phyloP scores from a whole-genome alignment of 2,113 vertebrate genomes.

The Rhagologus leucostigma region DNA sequence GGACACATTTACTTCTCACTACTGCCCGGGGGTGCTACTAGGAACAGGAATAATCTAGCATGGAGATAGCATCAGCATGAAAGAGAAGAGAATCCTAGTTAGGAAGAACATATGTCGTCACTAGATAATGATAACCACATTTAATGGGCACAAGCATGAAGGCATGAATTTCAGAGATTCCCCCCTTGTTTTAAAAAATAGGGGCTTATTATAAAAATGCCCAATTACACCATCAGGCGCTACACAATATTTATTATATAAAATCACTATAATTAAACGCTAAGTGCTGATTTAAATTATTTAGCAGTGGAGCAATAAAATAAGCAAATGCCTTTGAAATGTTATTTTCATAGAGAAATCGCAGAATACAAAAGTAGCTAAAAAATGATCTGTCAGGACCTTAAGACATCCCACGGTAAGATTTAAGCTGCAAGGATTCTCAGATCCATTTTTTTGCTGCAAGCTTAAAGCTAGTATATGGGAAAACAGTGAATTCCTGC shows the following conservation, averaged over 20 bases:
- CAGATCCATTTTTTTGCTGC: not conserved
- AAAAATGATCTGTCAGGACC: not conserved
- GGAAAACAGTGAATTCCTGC: not conserved
- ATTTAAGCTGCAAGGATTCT: not conserved
- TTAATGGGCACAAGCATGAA: conserved; percentile 3
- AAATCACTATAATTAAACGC: conserved; percentile 22
- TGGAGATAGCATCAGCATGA: not conserved
- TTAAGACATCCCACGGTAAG: not conserved
- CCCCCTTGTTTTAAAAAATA: not conserved
- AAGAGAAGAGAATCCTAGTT: not conserved
- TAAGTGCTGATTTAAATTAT: not conserved
- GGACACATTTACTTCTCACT: not conserved
- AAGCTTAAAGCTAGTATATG: not conserved
- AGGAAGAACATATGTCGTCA: not conserved
- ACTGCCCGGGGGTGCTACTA: not conserved
- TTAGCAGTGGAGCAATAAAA: conserved; percentile 1
- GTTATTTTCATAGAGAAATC: not conserved
- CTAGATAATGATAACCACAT: conserved; percentile 7
- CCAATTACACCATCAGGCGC: not conserved
- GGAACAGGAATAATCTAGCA: not conserved
- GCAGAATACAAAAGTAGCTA: not conserved
- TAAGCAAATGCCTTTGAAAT: not conserved
- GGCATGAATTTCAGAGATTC: not conserved
- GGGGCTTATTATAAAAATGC: not conserved
- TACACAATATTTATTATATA: not conserved